Evolutionary conservation across 2,113 vertebrate species (phyloP).

Genomic region (Zapus hudsonius): DNA sequence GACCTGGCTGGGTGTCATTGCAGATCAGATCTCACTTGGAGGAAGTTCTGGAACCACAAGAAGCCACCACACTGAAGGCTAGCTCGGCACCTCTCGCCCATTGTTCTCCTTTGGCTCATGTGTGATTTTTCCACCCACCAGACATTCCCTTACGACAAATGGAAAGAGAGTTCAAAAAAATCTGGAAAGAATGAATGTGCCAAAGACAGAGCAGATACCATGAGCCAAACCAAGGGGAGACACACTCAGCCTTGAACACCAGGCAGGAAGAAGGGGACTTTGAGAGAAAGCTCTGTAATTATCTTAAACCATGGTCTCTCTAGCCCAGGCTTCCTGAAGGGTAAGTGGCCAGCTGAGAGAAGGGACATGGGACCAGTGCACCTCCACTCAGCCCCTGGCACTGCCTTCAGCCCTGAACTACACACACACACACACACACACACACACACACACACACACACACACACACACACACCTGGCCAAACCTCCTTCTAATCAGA

Average conservation of each 20-base stretch:
- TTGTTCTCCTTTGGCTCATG: conserved; percentile 61
- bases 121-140: conserved; percentile 64
- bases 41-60: conserved; percentile 78
- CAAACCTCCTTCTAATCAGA: not conserved
- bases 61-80: conserved; percentile 49
- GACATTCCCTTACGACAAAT: conserved; percentile 67
- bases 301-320: not conserved
- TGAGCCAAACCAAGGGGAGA: not conserved
- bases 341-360: not conserved
- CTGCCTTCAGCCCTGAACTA: not conserved
- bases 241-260: fast-evolving
- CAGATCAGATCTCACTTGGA: conserved; percentile 66
- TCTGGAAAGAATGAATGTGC: conserved; percentile 74
- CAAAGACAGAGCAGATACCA: not conserved
- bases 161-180: conserved; percentile 71
- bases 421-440: too few relatives aligned
- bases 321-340: not conserved
- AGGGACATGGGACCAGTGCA: not conserved
- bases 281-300: not conserved
- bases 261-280: not conserved
- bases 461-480: not conserved
- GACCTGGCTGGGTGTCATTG: not conserved
- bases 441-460: too few relatives aligned
- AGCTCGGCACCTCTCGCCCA: not conserved
- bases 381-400: not conserved